phyloP scores from a whole-genome alignment of 1,140 invertebrate species.

The Acromyrmex heyeri region DNA sequence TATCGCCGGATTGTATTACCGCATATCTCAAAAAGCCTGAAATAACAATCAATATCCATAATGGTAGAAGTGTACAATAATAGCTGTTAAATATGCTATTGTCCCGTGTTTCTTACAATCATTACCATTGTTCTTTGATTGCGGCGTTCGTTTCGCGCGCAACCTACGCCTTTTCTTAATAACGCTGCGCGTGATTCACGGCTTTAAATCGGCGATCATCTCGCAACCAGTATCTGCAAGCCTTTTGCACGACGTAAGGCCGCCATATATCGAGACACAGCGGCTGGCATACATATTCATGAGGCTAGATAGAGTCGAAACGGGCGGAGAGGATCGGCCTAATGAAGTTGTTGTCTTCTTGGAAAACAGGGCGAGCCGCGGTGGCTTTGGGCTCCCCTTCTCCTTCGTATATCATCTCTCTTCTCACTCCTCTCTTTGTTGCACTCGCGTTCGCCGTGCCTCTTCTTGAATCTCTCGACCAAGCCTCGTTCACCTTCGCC shows the following conservation, averaged over 20 bases:
- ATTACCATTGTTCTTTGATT: constrained; percentile 31
- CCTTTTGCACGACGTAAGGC: constrained; percentile 59
- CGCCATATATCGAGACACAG: constrained; percentile 71
- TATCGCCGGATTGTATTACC: background rate
- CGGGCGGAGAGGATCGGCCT: constrained; percentile 82
- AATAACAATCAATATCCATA: background rate
- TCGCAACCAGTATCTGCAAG: constrained; percentile 36
- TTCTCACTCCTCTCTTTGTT: constrained; percentile 36
- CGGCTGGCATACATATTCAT: constrained; percentile 83
- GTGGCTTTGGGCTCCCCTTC: constrained; percentile 75
- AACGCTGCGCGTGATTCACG: constrained; percentile 45
- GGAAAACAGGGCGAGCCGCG: constrained; percentile 82
- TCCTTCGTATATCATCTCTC: constrained; percentile 60
- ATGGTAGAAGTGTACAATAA: constrained; percentile 4
- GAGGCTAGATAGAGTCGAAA: constrained; percentile 80
- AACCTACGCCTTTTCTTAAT: background rate
- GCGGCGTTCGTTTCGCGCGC: constrained; percentile 5
- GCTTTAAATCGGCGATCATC: constrained; percentile 66
- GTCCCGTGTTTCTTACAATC: background rate
- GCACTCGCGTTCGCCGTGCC: background rate
- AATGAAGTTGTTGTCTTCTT: constrained; percentile 86
- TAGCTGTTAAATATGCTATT: constrained; percentile 20
- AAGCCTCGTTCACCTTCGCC: constrained; percentile 68
- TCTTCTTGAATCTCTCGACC: background rate
- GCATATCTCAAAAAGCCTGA: background rate